These are phyloP conservation scores for Actenoides lindsayi DNA, from an alignment of 2,113 vertebrate species.

Conservation along the genomic window DNA sequence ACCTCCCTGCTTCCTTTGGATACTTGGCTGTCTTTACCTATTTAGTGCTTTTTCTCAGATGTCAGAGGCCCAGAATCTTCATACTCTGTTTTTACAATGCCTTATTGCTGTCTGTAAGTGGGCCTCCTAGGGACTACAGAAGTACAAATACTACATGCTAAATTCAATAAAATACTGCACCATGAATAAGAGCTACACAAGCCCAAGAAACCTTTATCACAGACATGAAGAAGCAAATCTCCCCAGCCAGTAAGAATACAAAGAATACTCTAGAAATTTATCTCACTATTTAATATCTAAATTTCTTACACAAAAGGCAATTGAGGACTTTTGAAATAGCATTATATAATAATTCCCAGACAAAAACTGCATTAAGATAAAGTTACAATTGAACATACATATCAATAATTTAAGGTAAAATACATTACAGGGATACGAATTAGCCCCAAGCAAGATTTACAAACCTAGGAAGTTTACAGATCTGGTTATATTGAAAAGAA, in stretches of 20 bases:
- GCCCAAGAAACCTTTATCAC: background rate
- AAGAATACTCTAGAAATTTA: constrained; percentile 64
- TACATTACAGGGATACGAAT: constrained; percentile 61
- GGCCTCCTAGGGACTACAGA: background rate
- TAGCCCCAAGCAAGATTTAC: constrained; percentile 45
- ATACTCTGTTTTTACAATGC: background rate
- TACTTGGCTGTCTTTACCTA: background rate
- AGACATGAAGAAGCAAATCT: constrained; percentile 5
- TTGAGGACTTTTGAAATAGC: constrained; percentile 56
- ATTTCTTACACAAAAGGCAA: constrained; percentile 63
- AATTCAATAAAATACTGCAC: background rate
- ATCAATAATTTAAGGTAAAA: constrained; percentile 49
- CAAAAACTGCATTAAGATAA: constrained; percentile 48
- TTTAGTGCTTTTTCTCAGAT: background rate
- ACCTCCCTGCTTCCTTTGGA: background rate
- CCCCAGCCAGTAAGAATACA: constrained; percentile 58
- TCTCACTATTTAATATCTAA: constrained; percentile 73
- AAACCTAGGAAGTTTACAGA: constrained; percentile 49
- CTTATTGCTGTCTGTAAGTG: background rate
- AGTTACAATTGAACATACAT: constrained; percentile 59
- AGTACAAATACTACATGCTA: background rate
- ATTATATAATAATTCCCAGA: constrained; percentile 48
- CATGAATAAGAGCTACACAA: background rate
- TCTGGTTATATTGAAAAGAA: constrained; percentile 20
- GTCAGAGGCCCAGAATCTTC: background rate